Conservation (phyloP, 2,113 vertebrate genomes). For the Fregata magnificens region DNA sequence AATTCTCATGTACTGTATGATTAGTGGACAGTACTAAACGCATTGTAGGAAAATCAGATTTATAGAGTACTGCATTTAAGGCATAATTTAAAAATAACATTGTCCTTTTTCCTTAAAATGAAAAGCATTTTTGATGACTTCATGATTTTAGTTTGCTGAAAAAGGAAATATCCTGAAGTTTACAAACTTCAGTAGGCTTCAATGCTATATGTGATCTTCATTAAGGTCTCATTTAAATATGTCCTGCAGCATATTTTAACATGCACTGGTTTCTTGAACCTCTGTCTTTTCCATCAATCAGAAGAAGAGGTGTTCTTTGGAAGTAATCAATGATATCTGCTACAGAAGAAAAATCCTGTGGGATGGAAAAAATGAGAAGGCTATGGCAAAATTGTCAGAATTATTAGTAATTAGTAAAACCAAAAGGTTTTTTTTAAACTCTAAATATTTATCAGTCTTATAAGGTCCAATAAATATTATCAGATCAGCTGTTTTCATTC, state of each 20-base stretch:
- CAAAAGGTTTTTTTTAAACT: neutral
- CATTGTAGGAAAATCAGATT: neutral
- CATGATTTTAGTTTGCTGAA: neutral
- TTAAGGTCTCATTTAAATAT: slow-evolving; percentile 46
- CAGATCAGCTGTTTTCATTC: neutral
- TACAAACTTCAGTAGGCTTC: neutral
- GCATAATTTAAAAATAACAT: neutral
- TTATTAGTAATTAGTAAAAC: neutral
- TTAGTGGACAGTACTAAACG: slow-evolving; percentile 45
- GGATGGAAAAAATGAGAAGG: neutral
- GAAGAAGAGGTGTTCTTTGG: slow-evolving; percentile 84
- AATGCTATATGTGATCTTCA: neutral
- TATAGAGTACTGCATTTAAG: neutral
- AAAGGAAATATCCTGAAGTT: neutral
- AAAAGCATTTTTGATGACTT: slow-evolving; percentile 36
- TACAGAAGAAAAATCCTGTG: slow-evolving; percentile 83
- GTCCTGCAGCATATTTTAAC: slow-evolving; percentile 79
- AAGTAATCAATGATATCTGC: slow-evolving; percentile 86
- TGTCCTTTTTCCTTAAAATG: slow-evolving; percentile 1
- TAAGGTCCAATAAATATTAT: neutral
- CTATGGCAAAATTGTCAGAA: neutral
- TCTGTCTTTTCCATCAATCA: slow-evolving; percentile 94
- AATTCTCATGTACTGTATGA: neutral
- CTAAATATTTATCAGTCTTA: neutral
- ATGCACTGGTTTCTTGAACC: slow-evolving; percentile 87